A percentile compares a stretch with the other conserved stretches of the same genome.
Evolutionary conservation across 64 coral and sea anemone genomes (phyloP).

Genomic region (Montipora efflorescens): DNA sequence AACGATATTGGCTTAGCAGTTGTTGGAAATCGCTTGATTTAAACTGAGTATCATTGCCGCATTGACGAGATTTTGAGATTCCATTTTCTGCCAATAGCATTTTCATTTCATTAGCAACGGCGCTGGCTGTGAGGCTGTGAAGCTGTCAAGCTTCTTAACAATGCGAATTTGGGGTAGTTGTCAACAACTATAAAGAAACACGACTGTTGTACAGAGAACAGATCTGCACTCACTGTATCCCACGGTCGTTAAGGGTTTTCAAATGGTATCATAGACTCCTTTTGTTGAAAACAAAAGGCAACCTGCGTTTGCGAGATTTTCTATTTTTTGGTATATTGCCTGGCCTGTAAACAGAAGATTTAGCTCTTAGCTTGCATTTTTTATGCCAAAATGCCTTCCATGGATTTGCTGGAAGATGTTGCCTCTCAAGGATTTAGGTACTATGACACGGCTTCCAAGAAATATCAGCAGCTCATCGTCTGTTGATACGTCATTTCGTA

Average conservation of each 20-base stretch:
- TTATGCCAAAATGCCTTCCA: constrained; percentile 35
- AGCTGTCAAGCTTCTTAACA: too few relatives aligned
- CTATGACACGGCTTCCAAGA: constrained; percentile 16
- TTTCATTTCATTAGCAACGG: constrained; percentile 6
- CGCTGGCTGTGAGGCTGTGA: too few relatives aligned
- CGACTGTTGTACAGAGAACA: background rate
- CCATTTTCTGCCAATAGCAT: too few relatives aligned
- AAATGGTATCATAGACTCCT: too few relatives aligned
- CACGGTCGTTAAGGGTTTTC: constrained; percentile 14
- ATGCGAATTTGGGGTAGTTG: background rate
- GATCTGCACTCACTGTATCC: background rate
- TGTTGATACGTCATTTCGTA: background rate
- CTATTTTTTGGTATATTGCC: constrained; percentile 27
- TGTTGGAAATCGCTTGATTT: background rate
- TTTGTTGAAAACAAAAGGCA: background rate
- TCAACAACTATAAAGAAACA: background rate
- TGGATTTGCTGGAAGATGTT: background rate
- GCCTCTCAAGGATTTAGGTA: constrained; percentile 25
- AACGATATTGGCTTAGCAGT: constrained; percentile 4
- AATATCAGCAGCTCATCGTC: constrained; percentile 24
- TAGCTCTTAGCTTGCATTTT: constrained; percentile 35
- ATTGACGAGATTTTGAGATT: too few relatives aligned
- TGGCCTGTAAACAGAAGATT: constrained; percentile 45
- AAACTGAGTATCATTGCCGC: background rate
- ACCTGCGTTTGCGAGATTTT: constrained; percentile 11